Percentiles rank a stretch among this genome's conserved stretches.
phyloP scores from a whole-genome alignment of 1,140 invertebrate species.

The Solenopsis fugax region DNA sequence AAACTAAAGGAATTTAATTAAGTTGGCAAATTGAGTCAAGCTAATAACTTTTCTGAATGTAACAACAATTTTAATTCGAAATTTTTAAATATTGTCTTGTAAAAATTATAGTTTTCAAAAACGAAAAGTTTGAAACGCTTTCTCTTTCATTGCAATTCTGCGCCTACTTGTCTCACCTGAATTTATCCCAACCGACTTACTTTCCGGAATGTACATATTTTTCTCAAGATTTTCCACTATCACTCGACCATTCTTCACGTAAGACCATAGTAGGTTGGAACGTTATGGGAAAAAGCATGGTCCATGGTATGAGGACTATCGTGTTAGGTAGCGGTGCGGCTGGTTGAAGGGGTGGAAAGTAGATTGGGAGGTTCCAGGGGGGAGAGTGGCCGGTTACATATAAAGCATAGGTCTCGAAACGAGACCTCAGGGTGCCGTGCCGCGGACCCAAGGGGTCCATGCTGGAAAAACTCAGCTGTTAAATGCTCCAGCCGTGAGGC shows the following conservation, averaged over 20 bases:
- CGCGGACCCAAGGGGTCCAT: constrained; percentile 82
- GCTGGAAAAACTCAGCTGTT: constrained; percentile 84
- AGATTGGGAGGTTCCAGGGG: constrained; percentile 47
- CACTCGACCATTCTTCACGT: constrained; percentile 22
- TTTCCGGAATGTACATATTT: constrained; percentile 33
- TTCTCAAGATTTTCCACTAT: constrained; percentile 9
- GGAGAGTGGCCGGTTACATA: constrained; percentile 74
- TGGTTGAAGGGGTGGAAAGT: constrained; percentile 47
- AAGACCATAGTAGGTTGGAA: constrained; percentile 33
- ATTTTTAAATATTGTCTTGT: too few relatives aligned
- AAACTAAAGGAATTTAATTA: too few relatives aligned
- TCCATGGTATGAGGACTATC: constrained; percentile 32
- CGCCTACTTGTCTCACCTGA: background rate
- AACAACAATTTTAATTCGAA: too few relatives aligned
- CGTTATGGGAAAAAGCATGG: constrained; percentile 55
- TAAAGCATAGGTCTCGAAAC: constrained; percentile 83
- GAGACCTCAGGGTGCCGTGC: constrained; percentile 84
- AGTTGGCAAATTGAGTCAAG: too few relatives aligned
- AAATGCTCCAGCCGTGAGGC: constrained; percentile 79
- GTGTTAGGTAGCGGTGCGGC: background rate
- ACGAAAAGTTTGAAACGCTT: background rate
- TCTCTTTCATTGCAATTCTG: background rate
- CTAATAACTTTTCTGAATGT: too few relatives aligned
- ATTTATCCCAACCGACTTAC: constrained; percentile 41
- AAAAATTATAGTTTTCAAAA: too few relatives aligned